Evolutionary conservation across 2,113 vertebrate genomes (phyloP).

Genomic region (Illadopsis cleaveri): DNA sequence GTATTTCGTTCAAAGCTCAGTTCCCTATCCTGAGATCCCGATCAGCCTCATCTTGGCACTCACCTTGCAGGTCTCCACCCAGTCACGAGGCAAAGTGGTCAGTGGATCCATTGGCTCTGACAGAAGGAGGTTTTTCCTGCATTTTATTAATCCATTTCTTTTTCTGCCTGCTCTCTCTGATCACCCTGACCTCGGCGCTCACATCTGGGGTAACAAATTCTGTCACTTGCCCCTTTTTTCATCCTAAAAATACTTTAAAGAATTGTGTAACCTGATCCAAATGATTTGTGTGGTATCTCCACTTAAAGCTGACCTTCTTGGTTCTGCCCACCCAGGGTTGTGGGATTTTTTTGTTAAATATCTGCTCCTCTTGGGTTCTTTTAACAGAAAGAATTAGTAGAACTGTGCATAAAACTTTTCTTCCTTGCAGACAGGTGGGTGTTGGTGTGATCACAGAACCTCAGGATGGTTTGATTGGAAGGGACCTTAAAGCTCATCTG

Average conservation of each 20-base stretch:
- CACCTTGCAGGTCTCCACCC: not conserved
- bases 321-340: not conserved
- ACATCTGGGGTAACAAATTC: fast-evolving
- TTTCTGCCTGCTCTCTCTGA: not conserved
- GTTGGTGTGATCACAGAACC: not conserved
- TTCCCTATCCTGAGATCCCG: not conserved
- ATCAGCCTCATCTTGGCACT: fast-evolving
- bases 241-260: not conserved
- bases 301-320: not conserved
- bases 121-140: fast-evolving
- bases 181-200: fast-evolving
- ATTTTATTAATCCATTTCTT: not conserved
- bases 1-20: fast-evolving
- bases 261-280: not conserved
- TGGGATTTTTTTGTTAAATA: not conserved
- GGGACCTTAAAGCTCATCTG: not conserved
- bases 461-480: not conserved
- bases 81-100: fast-evolving
- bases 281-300: fast-evolving
- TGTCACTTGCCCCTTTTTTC: not conserved
- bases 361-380: not conserved
- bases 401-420: no score
- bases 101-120: fast-evolving
- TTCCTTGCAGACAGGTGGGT: not conserved
- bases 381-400: not conserved